A percentile compares a stretch with the other conserved stretches of the same genome.
Evolutionary conservation across 1,140 invertebrate species (phyloP).

Genomic region (Aradophagus sp.): DNA sequence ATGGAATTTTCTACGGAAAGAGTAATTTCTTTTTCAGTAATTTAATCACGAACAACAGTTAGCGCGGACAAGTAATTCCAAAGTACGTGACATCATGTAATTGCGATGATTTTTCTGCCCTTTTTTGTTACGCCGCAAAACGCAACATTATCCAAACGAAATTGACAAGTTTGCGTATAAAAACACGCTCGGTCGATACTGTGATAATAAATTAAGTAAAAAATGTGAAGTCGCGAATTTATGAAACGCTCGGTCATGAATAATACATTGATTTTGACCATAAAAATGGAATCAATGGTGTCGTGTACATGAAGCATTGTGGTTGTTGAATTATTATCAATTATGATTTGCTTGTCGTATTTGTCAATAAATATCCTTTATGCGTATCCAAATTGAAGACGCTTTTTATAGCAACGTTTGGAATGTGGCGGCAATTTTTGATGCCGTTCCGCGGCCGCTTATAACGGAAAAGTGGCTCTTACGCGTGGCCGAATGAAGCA

Average conservation of each 20-base stretch:
- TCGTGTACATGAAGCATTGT: constrained; percentile 30
- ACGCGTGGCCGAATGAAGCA: constrained; percentile 36
- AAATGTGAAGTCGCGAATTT: constrained; percentile 53
- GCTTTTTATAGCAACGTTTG: constrained; percentile 18
- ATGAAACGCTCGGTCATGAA: constrained; percentile 43
- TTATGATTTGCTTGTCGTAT: constrained; percentile 52
- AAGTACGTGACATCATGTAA: constrained; percentile 6
- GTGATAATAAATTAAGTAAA: constrained; percentile 51
- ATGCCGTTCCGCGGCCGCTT: constrained; percentile 27
- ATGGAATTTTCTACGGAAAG: no score
- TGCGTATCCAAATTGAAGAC: constrained; percentile 30
- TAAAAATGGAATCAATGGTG: constrained; percentile 55
- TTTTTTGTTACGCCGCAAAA: not conserved
- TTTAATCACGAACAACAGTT: no score
- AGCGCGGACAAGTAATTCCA: constrained; percentile 5
- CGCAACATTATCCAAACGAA: constrained; percentile 17
- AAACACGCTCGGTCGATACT: constrained; percentile 31
- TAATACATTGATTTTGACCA: constrained; percentile 50
- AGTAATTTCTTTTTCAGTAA: no score
- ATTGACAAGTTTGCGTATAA: constrained; percentile 25
- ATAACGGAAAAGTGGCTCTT: constrained; percentile 25
- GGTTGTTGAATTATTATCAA: constrained; percentile 52
- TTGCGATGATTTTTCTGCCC: not conserved
- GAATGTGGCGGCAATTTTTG: constrained; percentile 34
- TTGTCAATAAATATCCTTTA: constrained; percentile 52